Evolutionary conservation across 2,888 invertebrate species (phyloP).

Genomic region (Apamea sordens): DNA sequence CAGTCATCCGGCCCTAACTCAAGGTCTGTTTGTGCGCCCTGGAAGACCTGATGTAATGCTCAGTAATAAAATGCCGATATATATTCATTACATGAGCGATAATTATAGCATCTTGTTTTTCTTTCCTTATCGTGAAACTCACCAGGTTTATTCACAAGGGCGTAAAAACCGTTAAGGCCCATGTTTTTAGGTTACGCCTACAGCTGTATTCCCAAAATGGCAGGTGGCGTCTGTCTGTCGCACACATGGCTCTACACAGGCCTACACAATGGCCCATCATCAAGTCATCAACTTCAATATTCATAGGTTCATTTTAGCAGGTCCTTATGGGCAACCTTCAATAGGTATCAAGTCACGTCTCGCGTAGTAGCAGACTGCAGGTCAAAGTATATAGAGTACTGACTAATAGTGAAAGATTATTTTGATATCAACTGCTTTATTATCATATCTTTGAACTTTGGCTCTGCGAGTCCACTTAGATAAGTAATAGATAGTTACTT

Average conservation of each 20-base stretch:
- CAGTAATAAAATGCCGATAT: constrained; percentile 38
- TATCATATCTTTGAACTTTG: constrained; percentile 49
- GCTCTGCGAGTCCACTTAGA: constrained; percentile 23
- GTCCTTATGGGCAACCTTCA: constrained; percentile 5
- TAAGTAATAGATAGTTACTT: constrained; percentile 16
- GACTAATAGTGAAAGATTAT: constrained; percentile 48
- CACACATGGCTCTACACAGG: constrained; percentile 48
- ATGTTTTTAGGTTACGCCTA: constrained; percentile 47
- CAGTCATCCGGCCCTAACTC: constrained; percentile 57
- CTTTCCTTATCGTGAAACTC: neutral
- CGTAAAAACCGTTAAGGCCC: constrained; percentile 13
- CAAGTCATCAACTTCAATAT: constrained; percentile 26
- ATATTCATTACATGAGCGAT: constrained; percentile 13
- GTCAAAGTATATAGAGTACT: constrained; percentile 39
- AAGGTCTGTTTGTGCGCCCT: constrained; percentile 61
- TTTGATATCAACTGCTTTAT: constrained; percentile 18
- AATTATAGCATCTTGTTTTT: constrained; percentile 3
- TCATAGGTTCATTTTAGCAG: constrained; percentile 17
- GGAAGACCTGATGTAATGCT: constrained; percentile 60
- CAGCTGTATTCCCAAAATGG: constrained; percentile 38
- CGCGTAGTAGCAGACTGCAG: constrained; percentile 5
- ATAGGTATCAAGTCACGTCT: constrained; percentile 6
- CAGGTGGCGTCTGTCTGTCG: constrained; percentile 56
- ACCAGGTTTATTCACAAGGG: constrained; percentile 18
- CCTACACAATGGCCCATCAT: constrained; percentile 55